These are phyloP conservation scores for Lepisosteus oculatus DNA, from an alignment of 2,113 vertebrate species.

Conservation along the genomic window DNA sequence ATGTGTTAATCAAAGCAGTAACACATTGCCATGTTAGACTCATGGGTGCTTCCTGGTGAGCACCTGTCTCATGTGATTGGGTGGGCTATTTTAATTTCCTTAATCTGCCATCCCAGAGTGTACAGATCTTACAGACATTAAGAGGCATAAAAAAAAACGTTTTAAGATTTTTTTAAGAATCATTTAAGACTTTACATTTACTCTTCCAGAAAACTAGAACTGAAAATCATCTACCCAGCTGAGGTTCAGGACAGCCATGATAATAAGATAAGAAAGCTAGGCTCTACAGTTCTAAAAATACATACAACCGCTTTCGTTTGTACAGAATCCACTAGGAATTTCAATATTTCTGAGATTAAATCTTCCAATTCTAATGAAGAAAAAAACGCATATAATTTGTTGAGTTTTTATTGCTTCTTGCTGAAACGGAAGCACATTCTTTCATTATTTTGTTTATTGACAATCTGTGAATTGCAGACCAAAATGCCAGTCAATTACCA, in stretches of 20 bases:
- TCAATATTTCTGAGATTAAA: too few relatives aligned
- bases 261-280: neutral
- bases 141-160: slow-evolving; percentile 10
- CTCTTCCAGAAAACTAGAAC: slow-evolving; percentile 1
- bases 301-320: too few relatives aligned
- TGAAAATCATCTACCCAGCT: neutral
- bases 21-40: slow-evolving; percentile 9
- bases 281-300: neutral
- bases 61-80: slow-evolving; percentile 4
- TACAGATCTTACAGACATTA: neutral
- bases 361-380: too few relatives aligned
- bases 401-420: neutral
- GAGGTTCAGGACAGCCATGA: neutral
- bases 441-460: slow-evolving; percentile 72
- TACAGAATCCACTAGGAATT: too few relatives aligned
- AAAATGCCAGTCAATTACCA: slow-evolving; percentile 75
- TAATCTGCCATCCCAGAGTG: slow-evolving; percentile 6
- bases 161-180: neutral
- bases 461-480: slow-evolving; percentile 70
- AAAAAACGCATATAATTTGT: too few relatives aligned
- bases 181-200: slow-evolving; percentile 1
- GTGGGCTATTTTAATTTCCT: slow-evolving; percentile 6
- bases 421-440: neutral
- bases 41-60: slow-evolving; percentile 11
- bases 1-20: slow-evolving; percentile 21